Base-by-base conservation (phyloP, 2,113 vertebrate genomes). In the Zapus hudsonius region DNA sequence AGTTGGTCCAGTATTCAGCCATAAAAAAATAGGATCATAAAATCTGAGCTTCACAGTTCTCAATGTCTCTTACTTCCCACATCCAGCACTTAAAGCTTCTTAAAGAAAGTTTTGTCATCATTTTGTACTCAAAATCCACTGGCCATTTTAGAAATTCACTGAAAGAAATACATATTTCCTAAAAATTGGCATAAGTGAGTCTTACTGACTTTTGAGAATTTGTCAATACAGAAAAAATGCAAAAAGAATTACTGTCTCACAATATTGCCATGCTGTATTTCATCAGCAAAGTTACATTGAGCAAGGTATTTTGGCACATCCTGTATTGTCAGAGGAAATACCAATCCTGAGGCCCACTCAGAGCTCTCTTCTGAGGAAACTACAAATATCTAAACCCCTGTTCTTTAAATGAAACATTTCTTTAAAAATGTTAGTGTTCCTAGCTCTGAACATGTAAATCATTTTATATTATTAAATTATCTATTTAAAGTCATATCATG, bases 1-100 rank as follows among this genome's bases (percentile, higher is more conserved):
- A 15, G 90, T 94, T 78, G 91, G 92, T 95, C 42, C 76, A 83
- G 75, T 82, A 69, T 0, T 0, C 93, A 97, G 92, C 67, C 85
- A 17, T 47, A 69, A 81, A 84, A 70, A 72, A 95, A 79, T 64
- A 44, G 61, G 52, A 52, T 79, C 38, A 59, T 79, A 85, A 90
- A 92, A 81, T 61, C 70, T 57, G 16, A 82, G n/a, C 63, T 78
- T 94, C 20, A 47, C 20, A 66, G 38, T 81, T n/a, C 67, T 72
- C 31, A 8, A 27, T 67, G 91, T 81, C 84, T 47, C 59, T 92
- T 33, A 44, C 20, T 87, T 92, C 7, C 31, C 44, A 38, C n/a
- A 63, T 44, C 7, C 55, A 63, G 29, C 40, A 67, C n/a, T 87
- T 70, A 84, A 47, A 33, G 7, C 36, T 87, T 74, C 16, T 19